A percentile compares a stretch with the other conserved stretches of the same genome.
Evolutionary conservation across 2,113 vertebrate genomes (phyloP).

Genomic region (Tachysurus vachellii): DNA sequence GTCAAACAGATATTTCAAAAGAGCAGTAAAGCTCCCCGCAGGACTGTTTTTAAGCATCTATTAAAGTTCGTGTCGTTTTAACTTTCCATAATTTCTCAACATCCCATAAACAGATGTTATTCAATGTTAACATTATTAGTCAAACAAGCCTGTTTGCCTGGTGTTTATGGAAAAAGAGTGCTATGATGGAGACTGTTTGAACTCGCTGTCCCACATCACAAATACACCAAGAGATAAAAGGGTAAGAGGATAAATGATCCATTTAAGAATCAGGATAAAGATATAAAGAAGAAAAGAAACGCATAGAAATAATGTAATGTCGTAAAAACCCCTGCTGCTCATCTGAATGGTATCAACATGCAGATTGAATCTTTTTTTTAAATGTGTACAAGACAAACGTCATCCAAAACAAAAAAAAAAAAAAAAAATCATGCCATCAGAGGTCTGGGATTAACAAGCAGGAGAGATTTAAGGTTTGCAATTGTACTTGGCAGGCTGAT

Average conservation of each 20-base stretch:
- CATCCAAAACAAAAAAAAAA: background rate
- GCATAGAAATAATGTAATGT: background rate
- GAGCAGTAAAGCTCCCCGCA: conserved; percentile 34
- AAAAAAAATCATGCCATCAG: background rate
- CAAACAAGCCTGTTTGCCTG: conserved; percentile 41
- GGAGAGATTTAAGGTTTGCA: conserved; percentile 18
- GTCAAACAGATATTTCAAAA: conserved; percentile 49
- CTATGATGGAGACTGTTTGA: conserved; percentile 40
- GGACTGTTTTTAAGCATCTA: conserved; percentile 46
- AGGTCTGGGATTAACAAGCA: conserved; percentile 20
- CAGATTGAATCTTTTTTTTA: conserved; percentile 22
- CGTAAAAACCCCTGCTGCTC: background rate
- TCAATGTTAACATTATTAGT: conserved; percentile 55
- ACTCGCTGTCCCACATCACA: conserved; percentile 38
- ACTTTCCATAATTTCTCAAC: conserved; percentile 55
- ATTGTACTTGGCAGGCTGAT: conserved; percentile 45
- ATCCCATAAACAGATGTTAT: conserved; percentile 58
- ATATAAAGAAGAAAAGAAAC: background rate
- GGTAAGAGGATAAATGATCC: conserved; percentile 18
- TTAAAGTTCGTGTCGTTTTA: conserved; percentile 50
- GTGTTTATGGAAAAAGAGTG: conserved; percentile 53
- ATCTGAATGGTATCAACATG: background rate
- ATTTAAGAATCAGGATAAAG: conserved; percentile 21
- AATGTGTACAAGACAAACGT: background rate
- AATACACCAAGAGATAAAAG: conserved; percentile 42